Conservation (phyloP, 2,113 vertebrate genomes). For the Malurus elegans region DNA sequence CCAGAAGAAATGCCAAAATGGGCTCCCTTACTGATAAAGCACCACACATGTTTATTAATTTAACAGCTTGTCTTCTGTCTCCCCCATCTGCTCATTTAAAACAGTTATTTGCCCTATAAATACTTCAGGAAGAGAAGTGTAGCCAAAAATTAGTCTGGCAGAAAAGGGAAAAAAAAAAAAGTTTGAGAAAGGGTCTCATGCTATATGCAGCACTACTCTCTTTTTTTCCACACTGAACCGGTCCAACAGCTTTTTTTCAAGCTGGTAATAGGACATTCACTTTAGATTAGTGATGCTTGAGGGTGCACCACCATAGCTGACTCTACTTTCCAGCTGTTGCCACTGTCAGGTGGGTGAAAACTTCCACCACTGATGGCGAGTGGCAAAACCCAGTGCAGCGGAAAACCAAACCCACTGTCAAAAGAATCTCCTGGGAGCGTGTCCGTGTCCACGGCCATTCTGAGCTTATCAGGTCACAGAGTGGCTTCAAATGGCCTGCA, state of each 20-base stretch:
- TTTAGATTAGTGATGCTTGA: constrained; percentile 49
- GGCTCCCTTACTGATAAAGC: constrained; percentile 74
- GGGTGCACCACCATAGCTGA: neutral
- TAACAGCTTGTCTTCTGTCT: constrained; percentile 78
- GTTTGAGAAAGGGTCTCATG: neutral
- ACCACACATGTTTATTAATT: constrained; percentile 76
- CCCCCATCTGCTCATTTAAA: constrained; percentile 77
- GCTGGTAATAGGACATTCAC: constrained; percentile 49
- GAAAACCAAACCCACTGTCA: constrained; percentile 46
- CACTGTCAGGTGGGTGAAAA: constrained; percentile 33
- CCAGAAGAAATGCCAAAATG: constrained; percentile 76
- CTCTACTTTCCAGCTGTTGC: constrained; percentile 47
- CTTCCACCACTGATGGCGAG: constrained; percentile 14
- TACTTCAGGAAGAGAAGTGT: constrained; percentile 67
- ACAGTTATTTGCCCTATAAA: constrained; percentile 73
- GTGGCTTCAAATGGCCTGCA: neutral
- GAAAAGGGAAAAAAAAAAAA: neutral
- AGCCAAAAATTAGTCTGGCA: constrained; percentile 55
- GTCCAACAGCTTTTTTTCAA: neutral
- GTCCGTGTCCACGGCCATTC: constrained; percentile 5
- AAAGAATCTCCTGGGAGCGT: constrained; percentile 12
- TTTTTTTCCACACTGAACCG: neutral
- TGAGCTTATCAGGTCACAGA: neutral
- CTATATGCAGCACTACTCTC: neutral
- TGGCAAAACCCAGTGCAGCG: constrained; percentile 3